Base-by-base conservation (phyloP, 2,888 invertebrate genomes). In the Meteorus colon region DNA sequence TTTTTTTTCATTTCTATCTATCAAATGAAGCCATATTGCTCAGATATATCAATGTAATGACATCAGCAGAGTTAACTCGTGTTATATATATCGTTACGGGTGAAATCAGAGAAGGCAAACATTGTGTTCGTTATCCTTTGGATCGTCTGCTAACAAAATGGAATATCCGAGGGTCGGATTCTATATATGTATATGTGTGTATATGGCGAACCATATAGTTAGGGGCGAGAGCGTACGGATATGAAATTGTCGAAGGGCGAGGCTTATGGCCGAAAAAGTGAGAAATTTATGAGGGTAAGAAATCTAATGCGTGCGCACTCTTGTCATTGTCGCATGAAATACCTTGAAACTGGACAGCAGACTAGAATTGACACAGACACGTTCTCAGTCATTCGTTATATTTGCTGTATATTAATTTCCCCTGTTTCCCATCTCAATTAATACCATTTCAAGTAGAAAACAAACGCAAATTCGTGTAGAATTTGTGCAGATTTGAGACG, bases 391-490 rank as follows among this genome's bases (percentile, higher is more conserved):
- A 67, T 60, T 63, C 68, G 69, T 55, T 74, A 78, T 78, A 74
- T 78, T 41, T 41, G 2, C 41, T 41, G 12, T 12, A 41, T 8
- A 41, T 41, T 5, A 67, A 73, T 79, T 77, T 77, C 75, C 76
- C 80, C 77, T 76, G 78, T 76, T 78, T 81, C 69, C 75, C 75
- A 76, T 77, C 79, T 74, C 78, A 79, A 79, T 79, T 79, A 76
- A 79, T 81, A 75, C 55, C 73, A 67, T 63, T 69, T 71, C 45
- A 31, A 73, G 1, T 19, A 19, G 4, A 5, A 8, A 37, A 24
- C 4, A 29, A 29, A 62, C 62, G 29, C 29, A 62, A 62, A 62
- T 41, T 12, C 1, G 1, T 41, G 41, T 8, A 10, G 8, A 8
- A 12, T 5, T 41, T 5, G 41, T 12, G 41, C 34, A 41, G 41